A percentile compares a stretch with the other conserved stretches of the same genome.
phyloP scores from a whole-genome alignment of 2,797 vertebrate genomes.

The Brotula barbata region DNA sequence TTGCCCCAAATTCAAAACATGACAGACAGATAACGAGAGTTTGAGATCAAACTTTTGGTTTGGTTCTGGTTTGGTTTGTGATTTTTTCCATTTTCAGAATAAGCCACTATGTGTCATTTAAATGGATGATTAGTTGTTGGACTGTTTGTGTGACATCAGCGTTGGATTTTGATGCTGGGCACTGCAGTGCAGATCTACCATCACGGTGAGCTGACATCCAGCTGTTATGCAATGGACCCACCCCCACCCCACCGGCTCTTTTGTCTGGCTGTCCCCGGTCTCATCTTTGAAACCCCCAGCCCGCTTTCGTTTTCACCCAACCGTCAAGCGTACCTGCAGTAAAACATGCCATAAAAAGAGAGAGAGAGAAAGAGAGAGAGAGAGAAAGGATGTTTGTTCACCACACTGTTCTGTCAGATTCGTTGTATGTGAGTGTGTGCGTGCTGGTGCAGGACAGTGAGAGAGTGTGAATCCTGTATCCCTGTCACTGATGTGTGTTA shows the following conservation, averaged over 20 bases:
- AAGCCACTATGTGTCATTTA: no score
- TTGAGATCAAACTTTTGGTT: no score
- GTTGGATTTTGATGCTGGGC: constrained; percentile 7
- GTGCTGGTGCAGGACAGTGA: not conserved
- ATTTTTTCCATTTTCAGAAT: no score
- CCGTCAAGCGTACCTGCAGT: constrained; percentile 58
- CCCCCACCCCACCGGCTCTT: constrained; percentile 9
- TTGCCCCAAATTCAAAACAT: no score
- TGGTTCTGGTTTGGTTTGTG: no score
- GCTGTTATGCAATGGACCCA: constrained; percentile 49
- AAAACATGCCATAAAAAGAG: constrained; percentile 27
- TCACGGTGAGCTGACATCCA: constrained; percentile 33
- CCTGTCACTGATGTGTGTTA: not conserved
- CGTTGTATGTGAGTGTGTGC: not conserved
- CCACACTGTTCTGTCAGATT: constrained; percentile 20
- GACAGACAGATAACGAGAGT: no score
- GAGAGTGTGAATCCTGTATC: not conserved
- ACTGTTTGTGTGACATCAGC: no score
- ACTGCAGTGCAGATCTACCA: constrained; percentile 28
- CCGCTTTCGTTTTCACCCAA: constrained; percentile 52
- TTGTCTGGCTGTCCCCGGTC: constrained; percentile 36
- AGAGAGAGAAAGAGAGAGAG: not conserved
- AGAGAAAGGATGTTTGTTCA: constrained; percentile 55
- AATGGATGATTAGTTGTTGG: no score
- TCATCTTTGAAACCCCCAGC: no score